Evolutionary conservation across 2,888 invertebrate genomes (phyloP).

Genomic region (Seira musarum): DNA sequence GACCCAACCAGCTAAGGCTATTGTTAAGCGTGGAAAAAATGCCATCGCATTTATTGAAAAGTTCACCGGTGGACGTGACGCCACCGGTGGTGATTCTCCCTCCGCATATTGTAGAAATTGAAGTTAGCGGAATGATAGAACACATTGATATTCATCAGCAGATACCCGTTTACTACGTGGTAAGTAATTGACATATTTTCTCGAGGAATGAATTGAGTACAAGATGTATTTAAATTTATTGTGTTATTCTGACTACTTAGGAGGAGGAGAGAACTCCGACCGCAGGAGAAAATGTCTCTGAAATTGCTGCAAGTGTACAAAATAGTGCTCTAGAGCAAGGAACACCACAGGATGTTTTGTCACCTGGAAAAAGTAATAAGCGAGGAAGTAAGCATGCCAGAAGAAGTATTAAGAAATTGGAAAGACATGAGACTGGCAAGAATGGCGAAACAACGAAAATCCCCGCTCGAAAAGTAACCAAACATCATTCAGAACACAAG

Average conservation of each 20-base stretch:
- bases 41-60: slow-evolving; percentile 61
- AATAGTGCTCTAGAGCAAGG: not conserved
- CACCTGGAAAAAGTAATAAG: not conserved
- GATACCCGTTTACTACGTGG: not conserved
- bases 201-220: too few species aligned
- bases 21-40: slow-evolving; percentile 2
- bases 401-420: slow-evolving; percentile 1
- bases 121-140: slow-evolving; percentile 52
- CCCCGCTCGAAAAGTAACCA: not conserved
- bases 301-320: not conserved
- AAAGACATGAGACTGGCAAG: not conserved
- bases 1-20: not conserved
- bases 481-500: slow-evolving; percentile 59
- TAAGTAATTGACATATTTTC: not conserved
- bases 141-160: slow-evolving; percentile 46
- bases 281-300: too few species aligned
- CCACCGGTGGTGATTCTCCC: slow-evolving; percentile 58
- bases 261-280: not conserved
- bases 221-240: too few species aligned
- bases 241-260: not conserved
- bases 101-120: slow-evolving; percentile 62
- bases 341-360: not conserved
- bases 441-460: slow-evolving; percentile 18
- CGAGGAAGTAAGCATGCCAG: not conserved
- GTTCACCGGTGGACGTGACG: slow-evolving; percentile 60